Evolutionary conservation across 1,140 invertebrate species (phyloP).

Genomic region (Drosophila melanogaster): Release_6_plus_ISO1_MT NT_033779.5:1133501-1134000

Average conservation of each 20-base stretch:
- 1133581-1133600: not conserved
- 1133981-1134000: not conserved
- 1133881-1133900: slow-evolving; percentile 5
- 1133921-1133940: slow-evolving; percentile 17
- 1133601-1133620: not conserved
- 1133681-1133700: not conserved
- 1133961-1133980: slow-evolving; percentile 20
- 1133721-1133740: not conserved
- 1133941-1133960: slow-evolving; percentile 17
- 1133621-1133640: slow-evolving; percentile 3
- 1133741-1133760: too few species aligned
- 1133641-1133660: not conserved
- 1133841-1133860: not conserved
- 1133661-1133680: not conserved
- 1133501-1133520: slow-evolving; percentile 9
- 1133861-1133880: not conserved
- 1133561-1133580: too few species aligned
- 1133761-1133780: not conserved
- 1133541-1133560: not conserved
- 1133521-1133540: not conserved
- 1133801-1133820: not conserved
- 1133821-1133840: not conserved
- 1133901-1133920: slow-evolving; percentile 10
- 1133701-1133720: not conserved
- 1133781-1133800: not conserved